phyloP scores from a whole-genome alignment of 2,888 invertebrate species.

The Athetis lepigone region DNA sequence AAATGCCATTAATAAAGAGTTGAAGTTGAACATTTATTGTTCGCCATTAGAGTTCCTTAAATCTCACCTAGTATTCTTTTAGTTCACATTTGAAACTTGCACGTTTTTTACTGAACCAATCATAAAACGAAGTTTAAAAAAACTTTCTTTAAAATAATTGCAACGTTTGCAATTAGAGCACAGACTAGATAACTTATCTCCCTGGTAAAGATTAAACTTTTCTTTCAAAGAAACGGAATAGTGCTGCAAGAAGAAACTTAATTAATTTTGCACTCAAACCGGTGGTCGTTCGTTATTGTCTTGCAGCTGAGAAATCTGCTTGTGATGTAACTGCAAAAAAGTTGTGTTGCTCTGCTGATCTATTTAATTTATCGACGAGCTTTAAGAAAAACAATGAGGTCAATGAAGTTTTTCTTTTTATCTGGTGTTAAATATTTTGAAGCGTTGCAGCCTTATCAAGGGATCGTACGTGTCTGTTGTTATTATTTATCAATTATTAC shows the following conservation, averaged over 20 bases:
- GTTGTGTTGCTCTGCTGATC: slow-evolving; percentile 33
- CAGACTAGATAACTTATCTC: slow-evolving; percentile 48
- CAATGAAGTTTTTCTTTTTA: background rate
- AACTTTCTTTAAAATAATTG: slow-evolving; percentile 16
- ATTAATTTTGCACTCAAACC: slow-evolving; percentile 59
- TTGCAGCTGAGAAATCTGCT: slow-evolving; percentile 45
- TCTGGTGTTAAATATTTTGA: too few relatives aligned
- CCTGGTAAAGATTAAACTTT: slow-evolving; percentile 55
- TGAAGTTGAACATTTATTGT: too few relatives aligned
- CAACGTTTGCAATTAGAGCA: slow-evolving; percentile 46
- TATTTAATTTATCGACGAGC: slow-evolving; percentile 18
- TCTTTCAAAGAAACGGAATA: slow-evolving; percentile 44
- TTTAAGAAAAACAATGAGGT: background rate
- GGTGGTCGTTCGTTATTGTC: slow-evolving; percentile 57
- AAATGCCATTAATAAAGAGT: too few relatives aligned
- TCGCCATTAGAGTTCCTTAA: too few relatives aligned
- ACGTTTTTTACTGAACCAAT: background rate
- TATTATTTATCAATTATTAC: too few relatives aligned
- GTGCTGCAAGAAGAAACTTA: slow-evolving; percentile 51
- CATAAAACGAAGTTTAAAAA: slow-evolving; percentile 2
- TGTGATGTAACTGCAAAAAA: slow-evolving; percentile 45
- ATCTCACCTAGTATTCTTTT: too few relatives aligned
- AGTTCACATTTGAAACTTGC: background rate
- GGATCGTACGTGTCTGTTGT: too few relatives aligned
- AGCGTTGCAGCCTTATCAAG: too few relatives aligned